These are phyloP conservation scores for Herpailurus yagouaroundi DNA, from an alignment of 2,113 vertebrate genomes.

Conservation along the genomic window DNA sequence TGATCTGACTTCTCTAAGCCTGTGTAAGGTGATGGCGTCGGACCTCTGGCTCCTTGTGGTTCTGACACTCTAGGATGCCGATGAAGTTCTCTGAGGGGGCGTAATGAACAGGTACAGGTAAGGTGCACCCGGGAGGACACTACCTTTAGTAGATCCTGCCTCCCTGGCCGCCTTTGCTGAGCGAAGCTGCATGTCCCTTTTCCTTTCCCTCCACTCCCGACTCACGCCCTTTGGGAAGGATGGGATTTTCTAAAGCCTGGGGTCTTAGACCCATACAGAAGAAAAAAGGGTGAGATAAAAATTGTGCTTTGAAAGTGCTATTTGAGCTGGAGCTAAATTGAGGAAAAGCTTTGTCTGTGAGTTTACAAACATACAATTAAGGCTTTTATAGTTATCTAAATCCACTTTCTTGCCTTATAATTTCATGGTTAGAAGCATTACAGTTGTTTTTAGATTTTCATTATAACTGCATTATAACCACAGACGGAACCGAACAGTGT, in stretches of 20 bases:
- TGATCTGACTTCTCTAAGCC: background rate
- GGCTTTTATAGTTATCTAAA: conserved; percentile 88
- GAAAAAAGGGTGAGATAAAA: conserved; percentile 68
- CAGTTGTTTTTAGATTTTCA: conserved; percentile 89
- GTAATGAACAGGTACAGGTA: background rate
- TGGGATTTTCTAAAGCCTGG: conserved; percentile 61
- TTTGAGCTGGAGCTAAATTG: conserved; percentile 87
- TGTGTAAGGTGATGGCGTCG: background rate
- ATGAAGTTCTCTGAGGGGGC: background rate
- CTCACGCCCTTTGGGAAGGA: background rate
- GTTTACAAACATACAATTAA: conserved; percentile 89
- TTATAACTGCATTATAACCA: conserved; percentile 84
- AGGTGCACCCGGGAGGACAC: background rate
- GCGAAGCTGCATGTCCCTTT: background rate
- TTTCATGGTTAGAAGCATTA: conserved; percentile 89
- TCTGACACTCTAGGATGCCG: background rate
- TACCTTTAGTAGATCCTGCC: background rate
- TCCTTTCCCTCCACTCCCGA: background rate
- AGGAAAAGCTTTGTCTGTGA: conserved; percentile 83
- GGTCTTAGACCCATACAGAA: conserved; percentile 53
- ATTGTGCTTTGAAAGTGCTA: conserved; percentile 58
- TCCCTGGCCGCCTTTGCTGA: background rate
- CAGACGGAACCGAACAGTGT: conserved; percentile 85
- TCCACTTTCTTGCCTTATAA: conserved; percentile 90
- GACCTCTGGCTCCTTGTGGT: background rate